Base-by-base conservation (phyloP, 2,797 vertebrate species). In the Pangasius macronema region DNA sequence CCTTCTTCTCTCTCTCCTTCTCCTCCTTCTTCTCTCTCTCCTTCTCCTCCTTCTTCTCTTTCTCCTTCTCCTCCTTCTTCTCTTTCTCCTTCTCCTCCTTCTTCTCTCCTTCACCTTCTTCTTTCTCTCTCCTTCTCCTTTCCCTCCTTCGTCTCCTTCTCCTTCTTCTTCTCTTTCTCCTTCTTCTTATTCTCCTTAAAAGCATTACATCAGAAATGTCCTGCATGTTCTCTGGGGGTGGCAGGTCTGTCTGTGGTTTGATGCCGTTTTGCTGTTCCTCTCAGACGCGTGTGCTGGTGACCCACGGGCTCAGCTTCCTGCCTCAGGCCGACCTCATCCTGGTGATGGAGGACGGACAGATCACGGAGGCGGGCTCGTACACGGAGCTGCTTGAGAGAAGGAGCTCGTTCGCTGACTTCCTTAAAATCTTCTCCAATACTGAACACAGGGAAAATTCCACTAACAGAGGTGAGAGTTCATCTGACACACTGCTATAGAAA, bases 351-450 rank as follows among this genome's bases (percentile, higher is more conserved):
- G 96, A 97, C 0, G 98, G 98, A 13, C 94, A 98, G 92, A 97
- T 99, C 88, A 98, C 97, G 0, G 98, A 99, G 95, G 95, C 96
- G 91, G 98, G 98, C 33, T 98, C 98, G 18, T 98, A 98, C 91
- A 94, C 97, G 87, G 96, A 99, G 90, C 95, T 99, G 89, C 94
- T 98, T 91, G 93, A 93, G 88, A 96, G 94, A 75, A 93, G 95
- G 0, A 95, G 95, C 2, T 89, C 93, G 20, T 96, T 97, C 89
- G 92, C 93, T 57, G 92, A 95, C 61, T 96, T 97, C 83, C 91
- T 97, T 65, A 92, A 86, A 18, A 93, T 91, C 80, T 94, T 93
- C 0, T 2, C 87, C 14, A 75, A 91, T 82, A 89, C 77, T 6
- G 95, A 93, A 81, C 88, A 88, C 22, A 93, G 87, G 80, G 89